phyloP scores from a whole-genome alignment of 2,113 vertebrate species.

The Ptychochromis oligacanthus region DNA sequence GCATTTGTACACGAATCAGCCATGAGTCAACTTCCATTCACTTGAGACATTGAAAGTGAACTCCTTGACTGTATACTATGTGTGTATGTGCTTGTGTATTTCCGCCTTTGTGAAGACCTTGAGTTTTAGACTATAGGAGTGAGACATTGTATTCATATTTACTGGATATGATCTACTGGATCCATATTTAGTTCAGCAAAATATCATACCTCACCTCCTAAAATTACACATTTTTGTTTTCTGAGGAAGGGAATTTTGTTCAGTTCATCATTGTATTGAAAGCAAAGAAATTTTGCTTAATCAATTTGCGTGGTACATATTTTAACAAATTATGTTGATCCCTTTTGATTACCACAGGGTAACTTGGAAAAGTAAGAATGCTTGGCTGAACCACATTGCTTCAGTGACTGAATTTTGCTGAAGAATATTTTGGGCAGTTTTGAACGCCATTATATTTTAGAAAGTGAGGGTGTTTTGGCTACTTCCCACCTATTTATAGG shows the following conservation, averaged over 20 bases:
- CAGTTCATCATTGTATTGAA: neutral
- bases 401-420: neutral
- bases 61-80: neutral
- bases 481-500: neutral
- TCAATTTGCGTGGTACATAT: neutral
- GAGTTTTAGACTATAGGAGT: neutral
- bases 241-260: neutral
- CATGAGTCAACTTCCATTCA: slow-evolving; percentile 40
- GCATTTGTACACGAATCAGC: slow-evolving; percentile 48
- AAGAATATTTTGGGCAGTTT: neutral
- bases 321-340: neutral
- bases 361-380: neutral
- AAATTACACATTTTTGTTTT: rapidly evolving
- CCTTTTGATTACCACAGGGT: neutral
- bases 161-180: no score
- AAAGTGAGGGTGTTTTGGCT: rapidly evolving
- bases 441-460: neutral
- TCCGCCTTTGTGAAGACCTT: neutral
- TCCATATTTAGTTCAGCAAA: neutral
- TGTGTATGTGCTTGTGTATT: neutral
- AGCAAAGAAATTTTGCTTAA: neutral
- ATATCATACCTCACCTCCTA: neutral
- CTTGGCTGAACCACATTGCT: neutral
- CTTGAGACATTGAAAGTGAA: slow-evolving; percentile 44
- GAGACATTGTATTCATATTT: no score